Evolutionary conservation across 2,113 vertebrate species (phyloP).

Genomic region (Esox niger): DNA sequence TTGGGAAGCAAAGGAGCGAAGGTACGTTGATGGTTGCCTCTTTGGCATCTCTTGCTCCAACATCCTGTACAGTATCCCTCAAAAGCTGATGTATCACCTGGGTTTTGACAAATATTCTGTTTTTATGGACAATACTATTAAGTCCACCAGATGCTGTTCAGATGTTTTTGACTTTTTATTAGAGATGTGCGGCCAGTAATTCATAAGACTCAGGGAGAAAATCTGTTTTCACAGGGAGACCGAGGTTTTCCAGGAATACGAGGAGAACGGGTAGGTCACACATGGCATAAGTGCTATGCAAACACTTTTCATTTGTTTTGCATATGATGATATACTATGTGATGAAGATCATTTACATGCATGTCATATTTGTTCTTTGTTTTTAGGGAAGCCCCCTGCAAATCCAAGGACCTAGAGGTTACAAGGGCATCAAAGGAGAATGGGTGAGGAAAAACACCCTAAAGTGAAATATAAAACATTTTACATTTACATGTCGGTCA

Average conservation of each 20-base stretch:
- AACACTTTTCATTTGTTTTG: background rate
- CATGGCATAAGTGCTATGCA: background rate
- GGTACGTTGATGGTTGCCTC: conserved; percentile 54
- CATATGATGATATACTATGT: background rate
- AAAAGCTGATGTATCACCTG: background rate
- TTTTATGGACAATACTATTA: too few relatives aligned
- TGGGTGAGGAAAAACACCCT: conserved; percentile 49
- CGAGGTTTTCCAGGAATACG: conserved; percentile 74
- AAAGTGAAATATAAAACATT: too few relatives aligned
- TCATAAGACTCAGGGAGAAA: background rate
- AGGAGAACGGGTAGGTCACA: conserved; percentile 80
- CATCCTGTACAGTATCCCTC: background rate
- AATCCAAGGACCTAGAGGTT: conserved; percentile 79
- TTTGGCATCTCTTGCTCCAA: background rate
- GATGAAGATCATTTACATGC: too few relatives aligned
- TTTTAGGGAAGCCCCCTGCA: conserved; percentile 76
- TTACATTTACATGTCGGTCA: too few relatives aligned
- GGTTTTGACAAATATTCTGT: background rate
- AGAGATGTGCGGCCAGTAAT: too few relatives aligned
- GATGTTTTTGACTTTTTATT: too few relatives aligned
- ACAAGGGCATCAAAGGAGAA: conserved; percentile 84
- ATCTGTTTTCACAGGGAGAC: conserved; percentile 73
- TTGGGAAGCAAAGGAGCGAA: conserved; percentile 77
- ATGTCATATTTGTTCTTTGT: conserved; percentile 26
- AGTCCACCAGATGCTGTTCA: too few relatives aligned